phyloP scores from a whole-genome alignment of 2,797 vertebrate genomes.

The Tangara arthus region DNA sequence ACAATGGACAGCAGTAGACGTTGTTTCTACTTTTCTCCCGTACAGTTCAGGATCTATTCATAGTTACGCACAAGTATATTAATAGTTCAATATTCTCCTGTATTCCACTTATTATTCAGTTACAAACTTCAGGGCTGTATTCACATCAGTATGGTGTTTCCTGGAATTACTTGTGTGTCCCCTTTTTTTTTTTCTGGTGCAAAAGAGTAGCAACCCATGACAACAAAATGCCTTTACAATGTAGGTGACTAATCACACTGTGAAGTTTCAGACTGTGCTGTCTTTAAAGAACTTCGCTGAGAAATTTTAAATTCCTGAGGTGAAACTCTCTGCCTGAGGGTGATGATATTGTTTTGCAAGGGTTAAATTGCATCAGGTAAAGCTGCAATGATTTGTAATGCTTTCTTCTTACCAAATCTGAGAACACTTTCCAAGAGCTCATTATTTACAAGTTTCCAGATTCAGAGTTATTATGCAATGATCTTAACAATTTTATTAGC shows the following conservation, averaged over 20 bases:
- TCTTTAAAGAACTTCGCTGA: neutral
- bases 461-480: neutral
- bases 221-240: neutral
- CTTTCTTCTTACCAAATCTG: neutral
- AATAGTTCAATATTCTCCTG: neutral
- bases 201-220: neutral
- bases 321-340: neutral
- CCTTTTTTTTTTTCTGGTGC: neutral
- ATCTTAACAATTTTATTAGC: neutral
- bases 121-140: neutral
- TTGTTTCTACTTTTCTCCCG: neutral
- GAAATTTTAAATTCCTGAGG: neutral
- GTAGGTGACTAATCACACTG: neutral
- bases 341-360: neutral
- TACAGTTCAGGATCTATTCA: neutral
- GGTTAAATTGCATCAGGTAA: neutral
- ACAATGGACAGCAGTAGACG: neutral
- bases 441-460: neutral
- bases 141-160: neutral
- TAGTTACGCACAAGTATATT: neutral
- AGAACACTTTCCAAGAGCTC: neutral
- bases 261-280: neutral
- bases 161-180: neutral
- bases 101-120: neutral
- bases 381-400: neutral